These are phyloP conservation scores for Philonicus albiceps DNA, from an alignment of 2,888 invertebrate species.

Conservation along the genomic window DNA sequence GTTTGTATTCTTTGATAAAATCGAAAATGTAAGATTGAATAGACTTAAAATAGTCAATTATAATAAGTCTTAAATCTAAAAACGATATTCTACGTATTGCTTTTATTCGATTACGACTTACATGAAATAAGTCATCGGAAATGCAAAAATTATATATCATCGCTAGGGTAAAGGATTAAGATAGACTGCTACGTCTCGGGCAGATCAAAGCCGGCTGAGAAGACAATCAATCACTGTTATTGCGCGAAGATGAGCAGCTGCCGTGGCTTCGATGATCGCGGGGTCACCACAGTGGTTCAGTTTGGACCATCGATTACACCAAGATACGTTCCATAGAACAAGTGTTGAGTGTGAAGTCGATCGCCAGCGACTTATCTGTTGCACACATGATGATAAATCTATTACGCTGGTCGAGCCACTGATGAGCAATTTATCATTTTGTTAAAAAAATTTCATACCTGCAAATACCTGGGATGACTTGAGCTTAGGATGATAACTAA, in stretches of 20 bases:
- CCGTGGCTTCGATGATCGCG: neutral
- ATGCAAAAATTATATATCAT: neutral
- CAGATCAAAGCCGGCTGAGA: neutral
- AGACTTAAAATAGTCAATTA: too few species aligned
- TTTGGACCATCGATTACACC: neutral
- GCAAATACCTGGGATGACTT: neutral
- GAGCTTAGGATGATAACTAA: neutral
- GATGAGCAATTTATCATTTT: conserved; percentile 20
- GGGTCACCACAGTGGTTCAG: neutral
- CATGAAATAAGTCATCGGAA: neutral
- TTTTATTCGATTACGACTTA: too few species aligned
- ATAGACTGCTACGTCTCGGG: neutral
- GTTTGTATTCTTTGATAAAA: neutral
- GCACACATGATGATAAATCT: neutral
- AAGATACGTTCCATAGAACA: neutral
- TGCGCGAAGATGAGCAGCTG: neutral
- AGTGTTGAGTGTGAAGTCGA: neutral
- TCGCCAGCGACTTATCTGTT: neutral
- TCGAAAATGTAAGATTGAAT: neutral
- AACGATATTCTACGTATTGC: too few species aligned
- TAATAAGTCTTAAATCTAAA: too few species aligned
- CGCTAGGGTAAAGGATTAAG: neutral
- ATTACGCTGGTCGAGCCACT: neutral
- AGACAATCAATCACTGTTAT: conserved; percentile 10
- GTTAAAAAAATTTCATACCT: neutral